phyloP scores from a whole-genome alignment of 2,113 vertebrate species.

The Podarcis raffonei region DNA sequence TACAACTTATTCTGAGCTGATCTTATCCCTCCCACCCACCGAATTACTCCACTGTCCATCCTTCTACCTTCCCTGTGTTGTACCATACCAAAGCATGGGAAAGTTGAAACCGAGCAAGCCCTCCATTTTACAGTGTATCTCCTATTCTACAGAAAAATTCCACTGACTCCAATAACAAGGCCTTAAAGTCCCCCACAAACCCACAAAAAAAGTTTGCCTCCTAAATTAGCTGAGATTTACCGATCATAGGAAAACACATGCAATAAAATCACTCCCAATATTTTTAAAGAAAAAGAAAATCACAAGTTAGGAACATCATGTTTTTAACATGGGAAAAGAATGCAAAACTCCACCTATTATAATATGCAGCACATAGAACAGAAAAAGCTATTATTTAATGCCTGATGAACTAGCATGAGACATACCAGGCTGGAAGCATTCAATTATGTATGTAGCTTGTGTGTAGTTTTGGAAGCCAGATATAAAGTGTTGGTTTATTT shows the following conservation, averaged over 20 bases:
- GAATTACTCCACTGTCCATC: not conserved
- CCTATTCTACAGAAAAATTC: rapidly evolving
- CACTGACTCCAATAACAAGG: not conserved
- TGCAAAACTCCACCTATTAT: not conserved
- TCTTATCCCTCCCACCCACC: not conserved
- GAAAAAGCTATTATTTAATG: not conserved
- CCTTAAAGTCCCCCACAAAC: rapidly evolving
- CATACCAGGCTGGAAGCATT: rapidly evolving
- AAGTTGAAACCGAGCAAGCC: not conserved
- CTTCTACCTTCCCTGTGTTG: not conserved
- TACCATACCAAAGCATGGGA: not conserved
- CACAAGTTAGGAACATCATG: slow-evolving; percentile 2
- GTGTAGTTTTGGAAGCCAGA: not conserved
- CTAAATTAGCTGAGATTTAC: not conserved
- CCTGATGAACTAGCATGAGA: slow-evolving; percentile 1
- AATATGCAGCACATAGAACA: not conserved
- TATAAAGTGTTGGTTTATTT: not conserved
- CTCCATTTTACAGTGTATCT: not conserved
- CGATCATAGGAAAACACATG: rapidly evolving
- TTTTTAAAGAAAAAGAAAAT: slow-evolving; percentile 9
- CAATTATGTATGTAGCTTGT: slow-evolving; percentile 18
- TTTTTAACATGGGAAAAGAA: not conserved
- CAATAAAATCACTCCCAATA: not conserved
- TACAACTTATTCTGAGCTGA: not conserved
- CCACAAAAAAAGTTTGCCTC: not conserved